Evolutionary conservation across 1,140 invertebrate genomes (phyloP).

Genomic region (Tetragonula clypearis): DNA sequence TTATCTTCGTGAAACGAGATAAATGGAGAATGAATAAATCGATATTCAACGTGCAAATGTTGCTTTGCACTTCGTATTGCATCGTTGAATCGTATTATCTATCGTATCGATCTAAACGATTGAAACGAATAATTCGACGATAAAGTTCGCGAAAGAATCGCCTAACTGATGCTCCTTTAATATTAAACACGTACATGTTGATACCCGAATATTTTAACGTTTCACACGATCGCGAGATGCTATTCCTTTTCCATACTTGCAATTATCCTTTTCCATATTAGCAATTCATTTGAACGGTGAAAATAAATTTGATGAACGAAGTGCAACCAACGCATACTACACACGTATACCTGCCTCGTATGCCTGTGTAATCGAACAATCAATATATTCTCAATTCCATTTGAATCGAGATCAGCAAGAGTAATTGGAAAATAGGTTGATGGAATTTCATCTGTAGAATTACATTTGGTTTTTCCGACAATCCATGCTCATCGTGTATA

Average conservation of each 20-base stretch:
- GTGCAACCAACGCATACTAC: background rate
- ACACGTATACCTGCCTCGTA: background rate
- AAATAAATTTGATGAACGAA: conserved; percentile 45
- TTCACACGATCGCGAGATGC: background rate
- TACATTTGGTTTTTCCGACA: background rate
- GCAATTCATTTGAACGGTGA: conserved; percentile 18
- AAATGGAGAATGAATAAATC: conserved; percentile 25
- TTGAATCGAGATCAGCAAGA: conserved; percentile 32
- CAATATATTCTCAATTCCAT: conserved; percentile 42
- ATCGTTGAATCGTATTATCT: background rate
- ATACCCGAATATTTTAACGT: background rate
- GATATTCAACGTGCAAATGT: conserved; percentile 29
- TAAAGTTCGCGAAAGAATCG: background rate
- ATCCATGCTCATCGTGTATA: background rate
- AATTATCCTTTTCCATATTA: no score
- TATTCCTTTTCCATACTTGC: background rate
- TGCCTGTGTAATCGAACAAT: conserved; percentile 38
- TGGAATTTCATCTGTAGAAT: conserved; percentile 44
- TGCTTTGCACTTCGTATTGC: background rate
- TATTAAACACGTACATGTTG: background rate
- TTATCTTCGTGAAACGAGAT: conserved; percentile 19
- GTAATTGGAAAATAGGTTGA: conserved; percentile 48
- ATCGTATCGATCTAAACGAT: conserved; percentile 1
- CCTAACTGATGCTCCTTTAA: background rate
- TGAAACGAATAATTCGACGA: conserved; percentile 5